phyloP scores from a whole-genome alignment of 1,140 invertebrate genomes.

The Riptortus pedestris region DNA sequence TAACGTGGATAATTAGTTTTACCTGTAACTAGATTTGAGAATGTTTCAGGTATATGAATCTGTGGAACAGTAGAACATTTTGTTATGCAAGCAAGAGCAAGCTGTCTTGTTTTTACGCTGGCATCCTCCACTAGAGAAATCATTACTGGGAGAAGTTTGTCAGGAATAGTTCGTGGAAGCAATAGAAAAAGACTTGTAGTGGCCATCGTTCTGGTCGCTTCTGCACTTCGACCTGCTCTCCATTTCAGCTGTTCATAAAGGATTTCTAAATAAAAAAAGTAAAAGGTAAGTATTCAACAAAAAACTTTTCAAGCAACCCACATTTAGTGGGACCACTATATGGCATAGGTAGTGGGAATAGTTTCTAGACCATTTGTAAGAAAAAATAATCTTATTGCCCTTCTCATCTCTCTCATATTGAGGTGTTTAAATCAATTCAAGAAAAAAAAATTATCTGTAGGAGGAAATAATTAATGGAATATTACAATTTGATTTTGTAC shows the following conservation, averaged over 20 bases:
- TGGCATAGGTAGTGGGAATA: background rate
- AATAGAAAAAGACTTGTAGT: conserved; percentile 54
- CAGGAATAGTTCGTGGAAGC: conserved; percentile 38
- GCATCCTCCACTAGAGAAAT: conserved; percentile 54
- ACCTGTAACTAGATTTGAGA: conserved; percentile 22
- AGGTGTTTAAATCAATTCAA: too few species aligned
- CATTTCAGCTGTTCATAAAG: conserved; percentile 67
- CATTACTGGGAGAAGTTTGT: conserved; percentile 44
- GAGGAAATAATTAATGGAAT: too few species aligned
- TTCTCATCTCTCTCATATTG: too few species aligned
- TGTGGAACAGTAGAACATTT: background rate
- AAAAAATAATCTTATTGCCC: too few species aligned
- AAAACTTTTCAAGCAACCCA: too few species aligned
- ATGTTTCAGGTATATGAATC: background rate
- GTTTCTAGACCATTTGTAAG: too few species aligned
- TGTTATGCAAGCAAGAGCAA: conserved; percentile 44
- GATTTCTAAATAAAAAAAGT: conserved; percentile 42
- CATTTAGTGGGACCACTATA: too few species aligned
- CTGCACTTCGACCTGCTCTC: conserved; percentile 68
- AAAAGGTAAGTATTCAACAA: background rate
- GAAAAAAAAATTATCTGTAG: too few species aligned
- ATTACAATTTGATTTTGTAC: too few species aligned
- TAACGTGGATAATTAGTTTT: too few species aligned
- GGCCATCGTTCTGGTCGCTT: conserved; percentile 66
- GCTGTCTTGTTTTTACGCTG: conserved; percentile 48